These are phyloP conservation scores for Sebastes reedi DNA, from an alignment of 2,797 vertebrate genomes.

Conservation along the genomic window DNA sequence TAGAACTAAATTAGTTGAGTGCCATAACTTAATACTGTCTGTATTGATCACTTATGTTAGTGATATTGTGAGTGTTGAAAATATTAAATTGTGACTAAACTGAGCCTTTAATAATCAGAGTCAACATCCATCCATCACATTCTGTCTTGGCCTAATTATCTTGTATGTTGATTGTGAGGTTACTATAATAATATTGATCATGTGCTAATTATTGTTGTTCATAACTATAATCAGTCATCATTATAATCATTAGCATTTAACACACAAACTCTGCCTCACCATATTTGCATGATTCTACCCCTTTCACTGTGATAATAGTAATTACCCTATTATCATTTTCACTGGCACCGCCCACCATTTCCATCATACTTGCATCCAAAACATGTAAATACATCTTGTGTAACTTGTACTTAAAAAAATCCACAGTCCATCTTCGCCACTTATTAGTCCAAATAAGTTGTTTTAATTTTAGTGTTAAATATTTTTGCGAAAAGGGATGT, in stretches of 20 bases:
- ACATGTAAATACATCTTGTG: neutral
- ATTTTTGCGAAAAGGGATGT: neutral
- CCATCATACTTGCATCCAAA: neutral
- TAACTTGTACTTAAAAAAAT: neutral
- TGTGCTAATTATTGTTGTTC: constrained; percentile 7
- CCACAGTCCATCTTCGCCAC: neutral
- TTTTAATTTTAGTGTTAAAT: neutral
- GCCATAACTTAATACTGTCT: neutral
- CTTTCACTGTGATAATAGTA: neutral
- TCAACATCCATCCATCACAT: neutral
- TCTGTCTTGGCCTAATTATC: neutral
- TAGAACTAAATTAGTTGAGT: neutral
- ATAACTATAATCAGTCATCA: constrained; percentile 2
- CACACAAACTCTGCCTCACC: neutral
- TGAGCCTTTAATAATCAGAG: neutral
- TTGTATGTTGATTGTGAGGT: neutral
- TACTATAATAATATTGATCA: neutral
- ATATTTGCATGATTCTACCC: constrained; percentile 14
- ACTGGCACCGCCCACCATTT: neutral
- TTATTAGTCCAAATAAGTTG: neutral
- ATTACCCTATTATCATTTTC: neutral
- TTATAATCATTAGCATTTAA: constrained; percentile 8
- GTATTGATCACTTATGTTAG: neutral
- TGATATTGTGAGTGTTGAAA: neutral
- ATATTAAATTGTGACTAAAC: neutral